A percentile compares a stretch with the other conserved stretches of the same genome.
phyloP scores from a whole-genome alignment of 2,113 vertebrate species.

The Budorcas taxicolor region DNA sequence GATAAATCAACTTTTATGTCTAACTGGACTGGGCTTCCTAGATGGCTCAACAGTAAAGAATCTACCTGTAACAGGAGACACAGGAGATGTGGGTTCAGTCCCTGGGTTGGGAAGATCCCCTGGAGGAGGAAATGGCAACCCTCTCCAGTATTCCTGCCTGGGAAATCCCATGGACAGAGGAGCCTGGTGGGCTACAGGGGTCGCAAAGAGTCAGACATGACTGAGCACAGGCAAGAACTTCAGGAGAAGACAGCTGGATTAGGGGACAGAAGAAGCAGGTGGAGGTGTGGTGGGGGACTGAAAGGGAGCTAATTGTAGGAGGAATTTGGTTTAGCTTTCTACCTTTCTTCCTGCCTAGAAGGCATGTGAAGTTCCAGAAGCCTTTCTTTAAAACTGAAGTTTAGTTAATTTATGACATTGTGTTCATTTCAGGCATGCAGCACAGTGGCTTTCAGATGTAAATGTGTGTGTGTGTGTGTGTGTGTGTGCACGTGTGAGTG shows the following conservation, averaged over 20 bases:
- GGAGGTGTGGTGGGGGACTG: not conserved
- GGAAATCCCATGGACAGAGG: not conserved
- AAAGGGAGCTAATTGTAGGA: not conserved
- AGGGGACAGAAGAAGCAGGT: not conserved
- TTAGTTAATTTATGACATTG: not conserved
- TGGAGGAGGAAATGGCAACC: not conserved
- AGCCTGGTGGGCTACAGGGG: not conserved
- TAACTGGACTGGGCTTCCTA: not conserved
- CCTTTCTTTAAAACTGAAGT: not conserved
- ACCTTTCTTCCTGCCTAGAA: not conserved
- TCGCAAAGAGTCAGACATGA: not conserved
- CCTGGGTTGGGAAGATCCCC: not conserved
- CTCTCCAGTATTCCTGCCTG: not conserved
- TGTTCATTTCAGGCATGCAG: not conserved
- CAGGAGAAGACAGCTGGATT: not conserved
- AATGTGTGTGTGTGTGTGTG: not conserved
- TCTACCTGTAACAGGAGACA: not conserved
- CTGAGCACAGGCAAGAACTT: not conserved
- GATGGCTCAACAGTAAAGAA: not conserved
- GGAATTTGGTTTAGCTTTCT: not conserved
- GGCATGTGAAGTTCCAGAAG: no score
- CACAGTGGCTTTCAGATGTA: not conserved
- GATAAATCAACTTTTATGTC: not conserved
- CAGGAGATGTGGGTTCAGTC: not conserved
- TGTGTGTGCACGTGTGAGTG: accelerated